Evolutionary conservation across 23 tunicate genomes (phyloP).

Genomic region (Aplidium turbinatum): DNA sequence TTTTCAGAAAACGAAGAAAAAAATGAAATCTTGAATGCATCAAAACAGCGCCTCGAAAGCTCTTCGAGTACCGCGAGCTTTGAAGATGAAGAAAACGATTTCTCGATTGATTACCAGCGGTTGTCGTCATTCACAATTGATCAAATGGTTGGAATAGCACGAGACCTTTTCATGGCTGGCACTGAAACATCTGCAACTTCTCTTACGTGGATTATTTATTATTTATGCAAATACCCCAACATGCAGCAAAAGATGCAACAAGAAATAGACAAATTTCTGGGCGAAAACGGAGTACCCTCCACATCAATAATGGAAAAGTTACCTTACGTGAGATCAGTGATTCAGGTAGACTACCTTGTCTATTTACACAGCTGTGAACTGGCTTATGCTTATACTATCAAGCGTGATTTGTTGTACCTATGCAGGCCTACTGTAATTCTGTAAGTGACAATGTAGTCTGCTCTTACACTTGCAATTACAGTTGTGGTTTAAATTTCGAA

Average conservation of each 20-base stretch:
- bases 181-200: constrained; percentile 48
- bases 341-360: constrained; percentile 65
- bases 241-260: constrained; percentile 29
- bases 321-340: constrained; percentile 39
- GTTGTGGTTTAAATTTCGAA: too few species aligned
- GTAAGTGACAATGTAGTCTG: too few species aligned
- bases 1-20: too few species aligned
- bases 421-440: too few species aligned
- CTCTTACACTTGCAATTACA: too few species aligned
- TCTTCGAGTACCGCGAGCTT: too few species aligned
- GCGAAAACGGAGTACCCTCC: constrained; percentile 5
- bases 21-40: too few species aligned
- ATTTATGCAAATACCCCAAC: constrained; percentile 27
- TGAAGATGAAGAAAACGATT: too few species aligned
- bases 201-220: constrained; percentile 23
- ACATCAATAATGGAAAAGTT: constrained; percentile 14
- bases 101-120: background rate
- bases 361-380: too few species aligned
- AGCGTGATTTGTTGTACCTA: too few species aligned
- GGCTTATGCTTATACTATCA: too few species aligned
- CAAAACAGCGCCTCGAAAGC: too few species aligned
- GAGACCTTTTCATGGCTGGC: constrained; percentile 55
- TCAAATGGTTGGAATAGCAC: constrained; percentile 7
- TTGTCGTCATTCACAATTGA: constrained; percentile 11
- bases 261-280: constrained; percentile 31